Percentiles rank a stretch among this genome's conserved stretches.
Evolutionary conservation across 37 sponge, comb jelly and placozoan genomes (phyloP).

Genomic region (Cladorhizidae sp.): DNA sequence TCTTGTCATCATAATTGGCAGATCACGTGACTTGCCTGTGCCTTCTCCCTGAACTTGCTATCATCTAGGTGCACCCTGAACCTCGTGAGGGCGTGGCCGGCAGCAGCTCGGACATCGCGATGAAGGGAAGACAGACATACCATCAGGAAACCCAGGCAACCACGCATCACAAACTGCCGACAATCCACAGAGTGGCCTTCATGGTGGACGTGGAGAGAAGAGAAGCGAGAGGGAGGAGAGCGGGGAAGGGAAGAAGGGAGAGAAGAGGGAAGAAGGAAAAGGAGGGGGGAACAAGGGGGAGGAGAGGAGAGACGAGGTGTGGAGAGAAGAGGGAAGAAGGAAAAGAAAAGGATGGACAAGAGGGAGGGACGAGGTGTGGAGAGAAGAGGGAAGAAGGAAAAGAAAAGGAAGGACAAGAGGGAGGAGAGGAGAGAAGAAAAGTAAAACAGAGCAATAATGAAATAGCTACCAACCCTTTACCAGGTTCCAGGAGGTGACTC

Average conservation of each 20-base stretch:
- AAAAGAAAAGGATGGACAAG: no score
- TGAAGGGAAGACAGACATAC: constrained; percentile 46
- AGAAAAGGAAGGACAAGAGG: background rate
- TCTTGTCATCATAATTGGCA: background rate
- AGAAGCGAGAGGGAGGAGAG: no score
- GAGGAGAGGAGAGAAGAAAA: no score
- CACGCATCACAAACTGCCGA: constrained; percentile 63
- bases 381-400: no score
- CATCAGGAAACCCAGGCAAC: constrained; percentile 68
- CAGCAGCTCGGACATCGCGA: constrained; percentile 55
- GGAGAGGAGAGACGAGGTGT: no score
- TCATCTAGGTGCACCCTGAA: constrained; percentile 59
- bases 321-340: no score
- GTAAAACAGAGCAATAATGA: no score
- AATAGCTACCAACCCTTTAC: constrained; percentile 12
- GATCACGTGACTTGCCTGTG: constrained; percentile 44
- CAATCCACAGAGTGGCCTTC: constrained; percentile 72
- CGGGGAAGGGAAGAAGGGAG: background rate
- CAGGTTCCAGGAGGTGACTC: constrained; percentile 53
- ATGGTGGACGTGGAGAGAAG: background rate
- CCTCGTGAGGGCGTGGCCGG: constrained; percentile 48
- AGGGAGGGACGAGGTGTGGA: no score
- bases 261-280: no score
- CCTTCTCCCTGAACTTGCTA: constrained; percentile 71
- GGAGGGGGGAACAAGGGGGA: no score